Evolutionary conservation across 2,888 invertebrate species (phyloP), one percentile per base, ranked within the genome.

Genomic region (Beris chalybata): DNA sequence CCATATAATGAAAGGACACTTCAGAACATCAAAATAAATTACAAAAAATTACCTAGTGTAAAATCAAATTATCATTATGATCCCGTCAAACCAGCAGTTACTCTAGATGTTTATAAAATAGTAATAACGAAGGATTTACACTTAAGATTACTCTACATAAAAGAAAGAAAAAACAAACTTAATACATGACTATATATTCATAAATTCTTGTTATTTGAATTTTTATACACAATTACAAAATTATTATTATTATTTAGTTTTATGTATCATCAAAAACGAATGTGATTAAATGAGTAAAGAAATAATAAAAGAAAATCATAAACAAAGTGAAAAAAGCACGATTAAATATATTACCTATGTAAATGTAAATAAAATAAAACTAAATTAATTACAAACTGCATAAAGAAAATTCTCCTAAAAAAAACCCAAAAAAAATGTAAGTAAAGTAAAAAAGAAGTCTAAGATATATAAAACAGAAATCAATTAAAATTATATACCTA

Each of bases 241-340:
- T 30, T 29, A 31, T 50, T 38, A 32, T 61, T 47, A 31, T 31
- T 61, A 50, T 29, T 38, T 38, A 32, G 45, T 54, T 45, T 64
- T 44, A 64, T 61, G 59, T 69, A 69, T 69, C 69, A 69, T 67
- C 69, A 69, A 69, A 67, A 64, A 54, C 63, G 66, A 69, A 69
- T 69, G 69, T 69, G 69, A 69, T 69, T 59, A 50, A 63, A 63
- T 61, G 54, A 67, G 31, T 52, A 54, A 54, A 59, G 11, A 47
- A 58, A 65, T 15, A 64, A 30, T 22, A 22, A 22, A 22, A 52
- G 32, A 65, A 63, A 50, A 47, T 53, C 48, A 53, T 45, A 66
- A 52, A 53, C 5, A 38, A 38, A 38, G 7, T 54, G 38, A 66
- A 12, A 12, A 44, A 38, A 31, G 47, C n/a, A n/a, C 7, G 15